Base-by-base conservation (phyloP, 2,797 vertebrate species). In the Tauraco hartlaubi region DNA sequence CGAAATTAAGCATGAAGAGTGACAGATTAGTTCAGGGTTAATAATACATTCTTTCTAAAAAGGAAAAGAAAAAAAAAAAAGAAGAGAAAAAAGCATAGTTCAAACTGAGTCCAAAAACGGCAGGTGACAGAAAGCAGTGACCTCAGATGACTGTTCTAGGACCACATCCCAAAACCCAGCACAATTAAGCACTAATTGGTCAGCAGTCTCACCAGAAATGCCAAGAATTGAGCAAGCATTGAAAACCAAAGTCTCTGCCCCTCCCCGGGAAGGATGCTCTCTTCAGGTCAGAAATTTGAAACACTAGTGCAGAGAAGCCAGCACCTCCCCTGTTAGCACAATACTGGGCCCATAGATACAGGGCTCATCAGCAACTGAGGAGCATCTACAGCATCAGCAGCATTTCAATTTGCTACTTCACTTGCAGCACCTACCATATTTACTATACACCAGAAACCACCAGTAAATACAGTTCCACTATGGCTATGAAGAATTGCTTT, bases 101-200 rank as follows among this genome's bases (percentile, higher is more conserved):
- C 73, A 85, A 76, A 63, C 12, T 13, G 54, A 83, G 28, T 59
- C 79, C 88, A 88, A 86, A 90, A 41, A 82, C 0, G 2, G 61
- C 75, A 92, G 87, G 82, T 85, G 82, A 94, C 33, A 93, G 56
- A 82, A 91, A 91, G 64, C 21, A 3, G 74, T 0, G 15, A 95
- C 94, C 94, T 96, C 76, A 90, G 87, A 94, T 90, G 92, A 94
- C 96, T 95, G 92, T 96, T 94, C 96, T 72, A 90, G 91, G 85
- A 96, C 51, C 55, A 69, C 22, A 78, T 83, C 85, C 92, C 96
- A 88, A 92, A 95, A 22, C 4, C 26, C 76, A 86, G 66, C 73
- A 92, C 96, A 97, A 96, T 95, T 92, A 94, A 85, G 41, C 74
- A 91, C 85, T 93, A 97, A 96, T 90, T 96, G 82, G 92, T 94